phyloP scores from a whole-genome alignment of 35 echinoderm and acorn worm species.

The Nesometra sesokonis region DNA sequence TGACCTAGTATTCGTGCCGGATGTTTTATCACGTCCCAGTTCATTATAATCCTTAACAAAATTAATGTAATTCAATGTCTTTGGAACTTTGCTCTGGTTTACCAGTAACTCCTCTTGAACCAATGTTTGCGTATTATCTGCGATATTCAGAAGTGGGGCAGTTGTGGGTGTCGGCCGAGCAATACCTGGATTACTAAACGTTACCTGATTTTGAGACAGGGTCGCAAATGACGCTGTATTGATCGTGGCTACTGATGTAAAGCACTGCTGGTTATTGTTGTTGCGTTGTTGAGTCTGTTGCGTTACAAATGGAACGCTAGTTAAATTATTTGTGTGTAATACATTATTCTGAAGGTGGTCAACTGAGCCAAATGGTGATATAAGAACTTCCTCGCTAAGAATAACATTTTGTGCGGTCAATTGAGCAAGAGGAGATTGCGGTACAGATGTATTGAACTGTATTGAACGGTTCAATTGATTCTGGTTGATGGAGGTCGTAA shows the following conservation, averaged over 20 bases:
- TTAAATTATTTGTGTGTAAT: neutral
- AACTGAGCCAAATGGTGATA: slow-evolving; percentile 67
- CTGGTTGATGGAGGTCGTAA: slow-evolving; percentile 52
- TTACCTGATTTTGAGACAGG: neutral
- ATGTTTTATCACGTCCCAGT: neutral
- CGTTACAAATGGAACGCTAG: neutral
- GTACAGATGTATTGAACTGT: slow-evolving; percentile 18
- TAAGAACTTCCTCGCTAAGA: slow-evolving; percentile 84
- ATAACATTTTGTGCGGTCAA: slow-evolving; percentile 60
- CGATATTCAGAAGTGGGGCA: neutral
- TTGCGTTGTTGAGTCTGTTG: neutral
- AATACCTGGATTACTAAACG: neutral
- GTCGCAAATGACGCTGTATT: neutral
- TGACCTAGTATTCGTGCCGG: slow-evolving; percentile 10
- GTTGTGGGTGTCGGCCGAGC: neutral
- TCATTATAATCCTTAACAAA: neutral
- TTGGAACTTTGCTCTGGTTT: neutral
- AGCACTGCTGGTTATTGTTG: neutral
- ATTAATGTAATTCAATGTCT: neutral
- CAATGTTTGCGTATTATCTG: neutral
- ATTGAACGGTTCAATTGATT: neutral
- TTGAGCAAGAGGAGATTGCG: slow-evolving; percentile 59
- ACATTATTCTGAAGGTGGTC: slow-evolving; percentile 33
- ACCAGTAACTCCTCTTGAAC: neutral
- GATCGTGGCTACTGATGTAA: neutral